Evolutionary conservation across 1,140 invertebrate genomes (phyloP).

Genomic region (Acromyrmex heyeri): DNA sequence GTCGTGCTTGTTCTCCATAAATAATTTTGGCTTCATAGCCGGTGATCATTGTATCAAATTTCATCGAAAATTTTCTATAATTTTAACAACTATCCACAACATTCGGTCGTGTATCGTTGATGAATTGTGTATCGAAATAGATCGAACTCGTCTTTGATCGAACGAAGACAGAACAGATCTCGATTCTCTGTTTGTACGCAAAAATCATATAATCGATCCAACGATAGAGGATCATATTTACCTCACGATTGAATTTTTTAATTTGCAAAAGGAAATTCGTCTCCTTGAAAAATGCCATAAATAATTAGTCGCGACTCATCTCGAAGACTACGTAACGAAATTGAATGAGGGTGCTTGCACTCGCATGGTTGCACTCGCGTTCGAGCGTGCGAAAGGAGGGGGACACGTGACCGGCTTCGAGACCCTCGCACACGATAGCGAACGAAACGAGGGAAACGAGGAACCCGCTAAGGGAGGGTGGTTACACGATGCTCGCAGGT

Average conservation of each 20-base stretch:
- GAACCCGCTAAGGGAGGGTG: slow-evolving; percentile 56
- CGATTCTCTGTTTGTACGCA: not conserved
- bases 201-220: not conserved
- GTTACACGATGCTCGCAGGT: slow-evolving; percentile 77
- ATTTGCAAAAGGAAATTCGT: not conserved
- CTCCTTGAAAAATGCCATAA: not conserved
- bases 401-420: slow-evolving; percentile 67
- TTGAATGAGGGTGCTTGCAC: slow-evolving; percentile 57
- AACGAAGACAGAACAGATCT: not conserved
- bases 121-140: not conserved
- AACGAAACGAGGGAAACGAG: slow-evolving; percentile 43
- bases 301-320: slow-evolving; percentile 43
- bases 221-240: slow-evolving; percentile 7
- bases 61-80: not conserved
- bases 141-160: slow-evolving; percentile 11
- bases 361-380: slow-evolving; percentile 71
- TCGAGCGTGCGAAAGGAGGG: slow-evolving; percentile 42
- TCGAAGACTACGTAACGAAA: slow-evolving; percentile 49
- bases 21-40: slow-evolving; percentile 9
- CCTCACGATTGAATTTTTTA: not conserved
- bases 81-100: slow-evolving; percentile 12
- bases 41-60: not conserved
- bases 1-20: slow-evolving; percentile 4
- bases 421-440: slow-evolving; percentile 26
- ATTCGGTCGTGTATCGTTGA: not conserved